Percentiles rank a stretch among this genome's conserved stretches.
These are phyloP conservation scores for Eupithecia exiguata DNA, from an alignment of 2,888 invertebrate species.

Conservation along the genomic window DNA sequence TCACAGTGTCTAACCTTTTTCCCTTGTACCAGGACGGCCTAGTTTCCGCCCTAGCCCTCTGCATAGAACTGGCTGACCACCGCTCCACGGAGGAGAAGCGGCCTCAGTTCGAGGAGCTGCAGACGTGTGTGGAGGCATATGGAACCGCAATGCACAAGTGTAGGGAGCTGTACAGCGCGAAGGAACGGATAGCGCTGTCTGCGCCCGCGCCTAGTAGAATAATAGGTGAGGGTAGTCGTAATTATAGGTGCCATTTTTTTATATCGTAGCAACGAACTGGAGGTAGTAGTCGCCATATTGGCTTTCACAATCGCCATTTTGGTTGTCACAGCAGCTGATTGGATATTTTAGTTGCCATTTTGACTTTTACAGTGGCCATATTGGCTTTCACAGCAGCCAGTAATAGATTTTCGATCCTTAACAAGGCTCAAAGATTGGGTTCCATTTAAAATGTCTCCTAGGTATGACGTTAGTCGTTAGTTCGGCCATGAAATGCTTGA, in stretches of 20 bases:
- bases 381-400: no score
- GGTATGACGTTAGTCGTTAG: no score
- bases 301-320: neutral
- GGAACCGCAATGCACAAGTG: slow-evolving; percentile 66
- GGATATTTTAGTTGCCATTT: no score
- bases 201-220: slow-evolving; percentile 72
- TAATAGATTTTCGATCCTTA: no score
- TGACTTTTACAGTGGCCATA: no score
- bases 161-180: slow-evolving; percentile 55
- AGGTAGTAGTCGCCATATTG: neutral
- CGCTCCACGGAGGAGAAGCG: slow-evolving; percentile 55
- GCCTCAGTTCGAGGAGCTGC: slow-evolving; percentile 59
- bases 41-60: slow-evolving; percentile 65
- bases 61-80: slow-evolving; percentile 66
- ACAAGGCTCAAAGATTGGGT: no score
- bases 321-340: no score
- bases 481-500: slow-evolving; percentile 37
- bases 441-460: no score
- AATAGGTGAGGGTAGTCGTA: slow-evolving; percentile 63
- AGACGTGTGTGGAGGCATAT: slow-evolving; percentile 63
- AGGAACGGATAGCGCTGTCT: slow-evolving; percentile 61
- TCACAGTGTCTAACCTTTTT: neutral
- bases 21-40: slow-evolving; percentile 56
- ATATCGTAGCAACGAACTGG: no score
- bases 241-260: neutral